phyloP scores from a whole-genome alignment of 2,113 vertebrate genomes.

The Menidia beryllina region DNA sequence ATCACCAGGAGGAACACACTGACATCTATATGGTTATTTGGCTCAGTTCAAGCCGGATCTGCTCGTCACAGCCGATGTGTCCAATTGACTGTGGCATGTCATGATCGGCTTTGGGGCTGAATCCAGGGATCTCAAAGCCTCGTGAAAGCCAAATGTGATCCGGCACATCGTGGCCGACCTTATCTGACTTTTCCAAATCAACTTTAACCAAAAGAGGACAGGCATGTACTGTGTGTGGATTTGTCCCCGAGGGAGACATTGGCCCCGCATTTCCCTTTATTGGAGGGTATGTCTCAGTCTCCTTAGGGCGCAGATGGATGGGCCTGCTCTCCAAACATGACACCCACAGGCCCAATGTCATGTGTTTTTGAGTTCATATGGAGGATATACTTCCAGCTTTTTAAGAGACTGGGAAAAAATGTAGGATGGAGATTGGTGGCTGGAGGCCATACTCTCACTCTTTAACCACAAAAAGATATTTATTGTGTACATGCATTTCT shows the following conservation, averaged over 20 bases:
- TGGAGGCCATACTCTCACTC: slow-evolving; percentile 37
- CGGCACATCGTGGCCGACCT: slow-evolving; percentile 17
- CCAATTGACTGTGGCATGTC: slow-evolving; percentile 54
- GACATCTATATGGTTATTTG: slow-evolving; percentile 59
- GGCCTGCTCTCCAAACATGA: slow-evolving; percentile 23
- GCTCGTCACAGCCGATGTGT: slow-evolving; percentile 62
- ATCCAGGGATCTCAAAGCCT: slow-evolving; percentile 17
- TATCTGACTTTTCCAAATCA: slow-evolving; percentile 21
- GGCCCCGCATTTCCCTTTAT: slow-evolving; percentile 14
- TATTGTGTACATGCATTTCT: slow-evolving; percentile 10
- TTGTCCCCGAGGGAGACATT: slow-evolving; percentile 24
- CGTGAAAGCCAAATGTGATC: slow-evolving; percentile 26
- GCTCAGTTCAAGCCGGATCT: slow-evolving; percentile 37
- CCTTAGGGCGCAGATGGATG: slow-evolving; percentile 66
- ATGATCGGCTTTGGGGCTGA: slow-evolving; percentile 18
- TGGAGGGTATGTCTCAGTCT: slow-evolving; percentile 33
- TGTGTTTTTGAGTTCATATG: slow-evolving; percentile 45
- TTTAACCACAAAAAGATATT: slow-evolving; percentile 42
- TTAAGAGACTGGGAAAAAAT: slow-evolving; percentile 10
- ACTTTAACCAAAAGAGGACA: not conserved
- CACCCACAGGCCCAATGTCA: slow-evolving; percentile 41
- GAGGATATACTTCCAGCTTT: slow-evolving; percentile 29
- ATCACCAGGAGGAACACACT: not conserved
- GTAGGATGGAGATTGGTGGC: slow-evolving; percentile 40
- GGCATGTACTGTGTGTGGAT: not conserved